Evolutionary conservation across 2,797 vertebrate species (phyloP).

Genomic region (Sebastes minor): DNA sequence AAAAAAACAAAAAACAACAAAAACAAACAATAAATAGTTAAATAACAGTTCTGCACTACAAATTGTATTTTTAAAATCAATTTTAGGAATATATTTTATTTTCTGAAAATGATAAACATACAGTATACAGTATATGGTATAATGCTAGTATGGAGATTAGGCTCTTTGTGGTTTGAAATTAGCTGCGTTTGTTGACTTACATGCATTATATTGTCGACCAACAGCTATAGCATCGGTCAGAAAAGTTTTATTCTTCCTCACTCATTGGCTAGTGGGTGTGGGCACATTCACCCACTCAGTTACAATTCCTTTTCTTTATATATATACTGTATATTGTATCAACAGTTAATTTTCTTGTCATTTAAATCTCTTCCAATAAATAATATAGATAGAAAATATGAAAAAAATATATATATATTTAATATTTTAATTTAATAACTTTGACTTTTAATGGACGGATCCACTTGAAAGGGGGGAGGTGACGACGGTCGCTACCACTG

Average conservation of each 20-base stretch:
- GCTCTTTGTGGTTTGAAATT: background rate
- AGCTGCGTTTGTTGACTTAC: background rate
- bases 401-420: too few species aligned
- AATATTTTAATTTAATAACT: background rate
- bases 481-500: background rate
- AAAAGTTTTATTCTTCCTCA: background rate
- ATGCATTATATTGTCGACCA: background rate
- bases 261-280: background rate
- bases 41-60: too few species aligned
- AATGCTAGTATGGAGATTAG: background rate
- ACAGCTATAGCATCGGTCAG: background rate
- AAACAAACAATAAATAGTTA: too few species aligned
- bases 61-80: too few species aligned
- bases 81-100: too few species aligned
- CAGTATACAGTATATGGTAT: background rate
- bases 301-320: background rate
- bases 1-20: too few species aligned
- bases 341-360: background rate
- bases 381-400: background rate
- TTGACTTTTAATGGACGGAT: background rate
- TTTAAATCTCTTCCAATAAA: background rate
- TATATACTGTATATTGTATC: background rate
- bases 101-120: background rate
- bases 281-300: background rate
- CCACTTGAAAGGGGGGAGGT: background rate